Evolutionary conservation across 2,888 invertebrate species (phyloP), one percentile per base, ranked within the genome.

Genomic region (Fabriciana adippe): DNA sequence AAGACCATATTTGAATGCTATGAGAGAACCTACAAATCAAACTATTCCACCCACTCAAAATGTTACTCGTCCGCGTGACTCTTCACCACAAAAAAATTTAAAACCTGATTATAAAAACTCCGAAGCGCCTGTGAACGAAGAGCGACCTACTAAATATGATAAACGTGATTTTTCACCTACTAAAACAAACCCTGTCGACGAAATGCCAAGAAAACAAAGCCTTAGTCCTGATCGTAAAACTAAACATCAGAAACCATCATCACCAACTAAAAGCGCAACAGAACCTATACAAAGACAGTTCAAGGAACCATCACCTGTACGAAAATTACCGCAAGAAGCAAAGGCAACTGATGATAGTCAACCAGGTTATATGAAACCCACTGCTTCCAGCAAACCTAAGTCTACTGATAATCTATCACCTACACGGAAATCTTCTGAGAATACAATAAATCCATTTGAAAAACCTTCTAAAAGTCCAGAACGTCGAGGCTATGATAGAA

Each of bases 351-450:
- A 81, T 61, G 79, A 82, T 51, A 78, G 78, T 62, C 81, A 80
- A 69, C 88, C 88, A 8, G 82, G 81, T 21, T 88, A 85, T 71
- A 86, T 85, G 85, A 83, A 70, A 74, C 84, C 86, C 47, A 88
- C 84, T 21, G 80, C 78, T 67, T 73, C 80, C 8, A 81, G 76
- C 60, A 77, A 80, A 69, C 68, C 76, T 1, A 81, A 72, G 56
- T 35, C 47, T 50, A 18, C 21, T 41, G 59, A 56, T 21, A 56
- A 67, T 8, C 14, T 56, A 63, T 15, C 53, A 53, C n/a, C 50
- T 16, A n/a, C 35, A 6, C 31, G 15, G 15, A 54, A 53, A 8
- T 6, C n/a, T 14, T 21, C 56, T 18, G 45, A 70, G 41, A 60
- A 54, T 4, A 68, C 55, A 51, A 87, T 81, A 71, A 78, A 78